These are phyloP conservation scores for Geotrupes spiniger DNA, from an alignment of 2,888 invertebrate species.

Conservation along the genomic window DNA sequence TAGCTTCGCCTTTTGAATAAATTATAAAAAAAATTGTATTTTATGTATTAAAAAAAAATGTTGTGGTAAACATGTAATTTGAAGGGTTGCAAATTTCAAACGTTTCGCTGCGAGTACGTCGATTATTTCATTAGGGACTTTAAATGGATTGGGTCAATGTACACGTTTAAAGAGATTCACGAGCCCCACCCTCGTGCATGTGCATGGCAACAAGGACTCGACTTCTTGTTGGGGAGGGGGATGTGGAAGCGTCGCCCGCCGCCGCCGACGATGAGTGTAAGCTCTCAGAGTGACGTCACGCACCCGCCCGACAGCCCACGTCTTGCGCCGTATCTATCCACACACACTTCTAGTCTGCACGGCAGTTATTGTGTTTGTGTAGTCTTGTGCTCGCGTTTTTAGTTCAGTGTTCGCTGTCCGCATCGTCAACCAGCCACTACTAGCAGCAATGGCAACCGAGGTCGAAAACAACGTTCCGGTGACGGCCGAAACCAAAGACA, in stretches of 20 bases:
- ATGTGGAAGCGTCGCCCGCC: constrained; percentile 32
- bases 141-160: constrained; percentile 24
- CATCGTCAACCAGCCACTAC: constrained; percentile 17
- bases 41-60: too few relatives aligned
- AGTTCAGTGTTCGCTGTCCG: constrained; percentile 27
- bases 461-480: constrained; percentile 68
- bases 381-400: constrained; percentile 26
- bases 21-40: too few relatives aligned
- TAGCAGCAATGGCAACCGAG: constrained; percentile 78
- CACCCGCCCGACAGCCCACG: constrained; percentile 26
- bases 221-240: constrained; percentile 34
- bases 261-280: constrained; percentile 1
- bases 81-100: too few relatives aligned
- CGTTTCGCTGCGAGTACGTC: too few relatives aligned
- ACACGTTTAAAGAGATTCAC: constrained; percentile 18
- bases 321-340: constrained; percentile 22
- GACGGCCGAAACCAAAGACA: constrained; percentile 55
- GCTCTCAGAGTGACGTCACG: constrained; percentile 29
- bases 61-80: too few relatives aligned
- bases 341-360: constrained; percentile 26
- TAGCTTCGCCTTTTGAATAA: too few relatives aligned
- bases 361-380: constrained; percentile 25
- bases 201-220: constrained; percentile 42
- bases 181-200: constrained; percentile 33
- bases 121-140: too few relatives aligned